Conservation (phyloP, 1,140 invertebrate genomes). For the Papilio machaon region DNA sequence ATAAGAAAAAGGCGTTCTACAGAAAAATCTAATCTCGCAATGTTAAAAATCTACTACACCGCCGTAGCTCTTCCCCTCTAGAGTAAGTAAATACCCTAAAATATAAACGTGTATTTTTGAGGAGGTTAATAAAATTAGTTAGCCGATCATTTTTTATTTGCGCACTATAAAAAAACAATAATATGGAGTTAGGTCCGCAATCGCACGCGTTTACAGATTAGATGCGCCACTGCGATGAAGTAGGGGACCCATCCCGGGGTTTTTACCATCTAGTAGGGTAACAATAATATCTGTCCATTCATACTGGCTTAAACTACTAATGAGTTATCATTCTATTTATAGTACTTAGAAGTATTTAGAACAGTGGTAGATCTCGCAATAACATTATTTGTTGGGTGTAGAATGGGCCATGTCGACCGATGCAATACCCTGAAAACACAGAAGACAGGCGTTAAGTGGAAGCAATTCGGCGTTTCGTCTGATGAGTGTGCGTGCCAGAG, state of each 20-base stretch:
- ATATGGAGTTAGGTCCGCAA: slow-evolving; percentile 66
- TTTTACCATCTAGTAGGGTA: slow-evolving; percentile 45
- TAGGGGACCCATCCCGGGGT: slow-evolving; percentile 45
- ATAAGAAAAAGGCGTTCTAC: too few species aligned
- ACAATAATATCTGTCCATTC: slow-evolving; percentile 25
- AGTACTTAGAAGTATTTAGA: too few species aligned
- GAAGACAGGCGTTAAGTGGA: too few species aligned
- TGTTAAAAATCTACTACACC: too few species aligned
- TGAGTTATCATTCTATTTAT: too few species aligned
- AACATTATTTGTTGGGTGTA: too few species aligned
- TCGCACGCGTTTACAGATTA: slow-evolving; percentile 62
- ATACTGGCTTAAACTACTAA: not conserved
- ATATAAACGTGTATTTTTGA: slow-evolving; percentile 38
- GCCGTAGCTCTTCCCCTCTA: not conserved
- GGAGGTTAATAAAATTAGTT: slow-evolving; percentile 30
- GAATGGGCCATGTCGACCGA: too few species aligned
- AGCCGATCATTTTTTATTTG: slow-evolving; percentile 56
- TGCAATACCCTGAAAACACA: too few species aligned
- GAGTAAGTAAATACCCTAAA: not conserved
- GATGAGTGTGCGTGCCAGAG: too few species aligned
- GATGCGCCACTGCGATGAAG: slow-evolving; percentile 45
- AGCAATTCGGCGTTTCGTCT: too few species aligned
- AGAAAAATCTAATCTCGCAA: too few species aligned
- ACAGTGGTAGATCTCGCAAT: too few species aligned
- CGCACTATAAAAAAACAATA: slow-evolving; percentile 73